Evolutionary conservation across 2,888 invertebrate genomes (phyloP).

Genomic region (Branchipolynoe longqiensis): DNA sequence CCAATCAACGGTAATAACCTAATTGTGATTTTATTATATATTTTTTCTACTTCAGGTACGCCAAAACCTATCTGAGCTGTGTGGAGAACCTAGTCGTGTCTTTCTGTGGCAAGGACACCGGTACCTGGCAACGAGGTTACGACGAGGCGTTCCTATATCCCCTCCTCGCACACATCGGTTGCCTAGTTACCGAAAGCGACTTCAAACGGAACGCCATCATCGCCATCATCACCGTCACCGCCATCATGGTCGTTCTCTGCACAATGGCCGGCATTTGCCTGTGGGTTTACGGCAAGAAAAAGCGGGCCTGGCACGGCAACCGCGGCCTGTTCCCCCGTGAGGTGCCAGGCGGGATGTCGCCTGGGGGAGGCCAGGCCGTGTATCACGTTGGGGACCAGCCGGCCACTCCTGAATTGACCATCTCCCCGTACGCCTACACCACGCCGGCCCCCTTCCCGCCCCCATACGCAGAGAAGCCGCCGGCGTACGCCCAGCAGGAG

Average conservation of each 20-base stretch:
- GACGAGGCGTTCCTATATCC: slow-evolving; percentile 18
- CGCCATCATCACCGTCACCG: neutral
- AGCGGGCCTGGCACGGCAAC: neutral
- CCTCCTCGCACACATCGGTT: slow-evolving; percentile 6
- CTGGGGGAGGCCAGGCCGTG: neutral
- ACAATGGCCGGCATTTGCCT: neutral
- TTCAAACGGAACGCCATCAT: neutral
- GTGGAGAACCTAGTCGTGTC: slow-evolving; percentile 35
- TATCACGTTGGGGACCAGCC: neutral
- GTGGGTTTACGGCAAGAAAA: slow-evolving; percentile 24
- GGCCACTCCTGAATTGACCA: neutral
- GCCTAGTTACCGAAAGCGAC: neutral
- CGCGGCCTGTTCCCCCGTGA: neutral
- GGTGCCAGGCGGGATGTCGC: neutral
- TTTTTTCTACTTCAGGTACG: slow-evolving; percentile 23
- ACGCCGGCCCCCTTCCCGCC: slow-evolving; percentile 21
- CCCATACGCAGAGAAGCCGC: slow-evolving; percentile 19
- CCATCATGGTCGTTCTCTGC: neutral
- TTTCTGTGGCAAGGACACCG: slow-evolving; percentile 28
- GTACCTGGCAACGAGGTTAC: slow-evolving; percentile 6
- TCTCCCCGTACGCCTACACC: slow-evolving; percentile 19
- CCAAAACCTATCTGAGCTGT: slow-evolving; percentile 47
- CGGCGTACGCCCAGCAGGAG: neutral
- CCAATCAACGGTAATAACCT: no score
- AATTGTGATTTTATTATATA: no score